Conservation (phyloP, 1,140 invertebrate species). For the Sminthurides bifidus region DNA sequence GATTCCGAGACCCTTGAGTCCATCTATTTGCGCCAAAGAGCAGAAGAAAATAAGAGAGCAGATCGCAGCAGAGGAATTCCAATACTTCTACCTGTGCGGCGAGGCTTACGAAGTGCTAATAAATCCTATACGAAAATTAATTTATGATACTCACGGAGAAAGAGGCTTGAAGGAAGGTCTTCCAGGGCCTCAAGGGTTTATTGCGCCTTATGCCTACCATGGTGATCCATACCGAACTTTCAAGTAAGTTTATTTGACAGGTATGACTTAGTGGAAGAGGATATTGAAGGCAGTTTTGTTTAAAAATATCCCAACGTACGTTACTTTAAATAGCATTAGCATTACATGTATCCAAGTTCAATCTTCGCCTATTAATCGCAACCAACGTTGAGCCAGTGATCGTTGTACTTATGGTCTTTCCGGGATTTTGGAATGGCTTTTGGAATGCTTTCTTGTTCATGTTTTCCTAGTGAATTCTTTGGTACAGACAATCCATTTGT, state of each 20-base stretch:
- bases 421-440: no score
- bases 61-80: conserved; percentile 7
- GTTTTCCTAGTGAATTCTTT: conserved; percentile 53
- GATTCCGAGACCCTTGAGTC: conserved; percentile 40
- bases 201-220: conserved; percentile 65
- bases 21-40: conserved; percentile 14
- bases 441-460: background rate
- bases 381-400: no score
- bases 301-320: no score
- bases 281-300: no score
- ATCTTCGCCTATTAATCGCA: no score
- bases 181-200: conserved; percentile 48
- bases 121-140: conserved; percentile 52
- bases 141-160: conserved; percentile 83
- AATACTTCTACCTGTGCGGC: conserved; percentile 40
- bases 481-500: conserved; percentile 69
- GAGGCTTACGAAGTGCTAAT: conserved; percentile 74
- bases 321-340: no score
- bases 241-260: conserved; percentile 35
- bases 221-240: conserved; percentile 73
- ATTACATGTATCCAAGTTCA: no score
- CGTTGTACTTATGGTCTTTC: no score
- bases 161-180: conserved; percentile 68
- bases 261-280: no score
- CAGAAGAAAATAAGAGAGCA: conserved; percentile 7